phyloP scores from a whole-genome alignment of 1,140 invertebrate genomes.

The Trichomalopsis sarcophagae region DNA sequence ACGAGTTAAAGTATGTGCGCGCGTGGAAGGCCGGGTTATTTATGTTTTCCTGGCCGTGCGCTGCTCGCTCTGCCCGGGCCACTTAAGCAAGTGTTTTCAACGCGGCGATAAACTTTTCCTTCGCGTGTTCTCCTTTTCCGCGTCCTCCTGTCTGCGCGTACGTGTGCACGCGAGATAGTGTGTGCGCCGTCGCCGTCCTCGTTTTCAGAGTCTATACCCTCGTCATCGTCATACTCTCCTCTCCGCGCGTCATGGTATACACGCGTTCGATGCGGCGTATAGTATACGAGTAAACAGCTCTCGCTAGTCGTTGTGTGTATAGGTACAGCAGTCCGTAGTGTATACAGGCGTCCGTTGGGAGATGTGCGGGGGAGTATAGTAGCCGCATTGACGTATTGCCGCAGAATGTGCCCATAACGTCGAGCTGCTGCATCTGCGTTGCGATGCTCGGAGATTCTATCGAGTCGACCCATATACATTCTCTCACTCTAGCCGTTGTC shows the following conservation, averaged over 20 bases:
- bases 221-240: slow-evolving; percentile 12
- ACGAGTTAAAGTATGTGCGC: not conserved
- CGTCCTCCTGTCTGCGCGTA: not conserved
- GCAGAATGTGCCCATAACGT: slow-evolving; percentile 2
- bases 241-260: not conserved
- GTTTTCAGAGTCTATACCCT: not conserved
- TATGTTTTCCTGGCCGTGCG: slow-evolving; percentile 15
- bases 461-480: too few relatives aligned
- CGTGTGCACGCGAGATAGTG: not conserved
- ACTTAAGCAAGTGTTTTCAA: slow-evolving; percentile 20
- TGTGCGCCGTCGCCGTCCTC: not conserved
- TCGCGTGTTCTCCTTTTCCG: not conserved
- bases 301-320: not conserved
- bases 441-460: too few relatives aligned
- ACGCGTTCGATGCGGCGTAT: too few relatives aligned
- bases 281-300: not conserved
- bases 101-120: slow-evolving; percentile 32
- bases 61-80: not conserved
- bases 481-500: too few relatives aligned
- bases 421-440: too few relatives aligned
- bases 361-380: not conserved
- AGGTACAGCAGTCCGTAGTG: too few relatives aligned
- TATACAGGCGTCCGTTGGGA: not conserved
- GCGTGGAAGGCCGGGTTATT: not conserved
- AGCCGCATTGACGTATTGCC: not conserved